A percentile compares a stretch with the other conserved stretches of the same genome.
These are phyloP conservation scores for Tiphia femorata DNA, from an alignment of 2,888 invertebrate species.

Conservation along the genomic window DNA sequence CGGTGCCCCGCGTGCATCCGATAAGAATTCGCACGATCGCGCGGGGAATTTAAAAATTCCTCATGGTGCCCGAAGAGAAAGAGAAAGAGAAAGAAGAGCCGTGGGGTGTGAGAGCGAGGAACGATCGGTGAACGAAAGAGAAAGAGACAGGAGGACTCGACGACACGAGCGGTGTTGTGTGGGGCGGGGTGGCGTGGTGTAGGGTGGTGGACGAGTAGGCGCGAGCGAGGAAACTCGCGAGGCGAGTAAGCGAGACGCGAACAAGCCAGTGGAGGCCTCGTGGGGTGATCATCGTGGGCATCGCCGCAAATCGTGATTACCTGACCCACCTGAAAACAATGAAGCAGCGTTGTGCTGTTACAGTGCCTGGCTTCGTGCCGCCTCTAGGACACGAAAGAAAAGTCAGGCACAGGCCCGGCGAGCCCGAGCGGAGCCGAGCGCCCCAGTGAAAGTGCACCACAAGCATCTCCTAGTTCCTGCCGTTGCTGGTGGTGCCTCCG, in stretches of 20 bases:
- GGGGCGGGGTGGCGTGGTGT: no score
- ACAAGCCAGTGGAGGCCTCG: no score
- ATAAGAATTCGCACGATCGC: no score
- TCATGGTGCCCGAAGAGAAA: background rate
- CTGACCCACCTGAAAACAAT: constrained; percentile 39
- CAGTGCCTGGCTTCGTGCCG: constrained; percentile 36
- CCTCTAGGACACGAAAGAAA: constrained; percentile 32
- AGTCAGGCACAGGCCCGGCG: constrained; percentile 15
- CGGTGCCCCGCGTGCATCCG: no score
- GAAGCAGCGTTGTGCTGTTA: constrained; percentile 28
- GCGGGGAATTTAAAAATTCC: no score
- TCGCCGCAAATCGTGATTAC: constrained; percentile 38
- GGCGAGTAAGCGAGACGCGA: background rate
- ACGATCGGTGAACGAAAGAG: no score
- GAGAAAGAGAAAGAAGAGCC: background rate
- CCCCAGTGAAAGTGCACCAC: constrained; percentile 46
- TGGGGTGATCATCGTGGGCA: background rate
- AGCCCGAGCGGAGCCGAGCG: no score
- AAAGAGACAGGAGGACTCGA: no score
- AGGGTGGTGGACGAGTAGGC: no score
- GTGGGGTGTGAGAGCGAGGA: background rate
- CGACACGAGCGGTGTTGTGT: no score
- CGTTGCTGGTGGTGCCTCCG: background rate
- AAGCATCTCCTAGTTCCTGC: constrained; percentile 28
- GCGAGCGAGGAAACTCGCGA: background rate